phyloP scores from a whole-genome alignment of 2,888 invertebrate species.

The Pristionchus maxplancki region DNA sequence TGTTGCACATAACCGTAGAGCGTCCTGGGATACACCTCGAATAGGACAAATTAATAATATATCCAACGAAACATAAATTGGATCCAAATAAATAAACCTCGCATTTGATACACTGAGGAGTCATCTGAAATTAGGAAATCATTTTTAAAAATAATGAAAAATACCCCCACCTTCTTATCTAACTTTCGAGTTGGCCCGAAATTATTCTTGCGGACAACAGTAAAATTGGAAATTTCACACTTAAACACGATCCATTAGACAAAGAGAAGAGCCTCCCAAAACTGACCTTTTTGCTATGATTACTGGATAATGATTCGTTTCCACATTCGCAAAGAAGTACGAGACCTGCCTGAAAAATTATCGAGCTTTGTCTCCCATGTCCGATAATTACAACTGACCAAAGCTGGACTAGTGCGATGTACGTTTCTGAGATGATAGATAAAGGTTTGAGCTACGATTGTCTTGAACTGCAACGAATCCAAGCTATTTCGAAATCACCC shows the following conservation, averaged over 20 bases:
- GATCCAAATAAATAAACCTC: background rate
- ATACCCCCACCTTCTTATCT: background rate
- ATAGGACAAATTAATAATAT: too few species aligned
- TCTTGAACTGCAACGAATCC: background rate
- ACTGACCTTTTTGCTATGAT: background rate
- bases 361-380: background rate
- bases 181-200: background rate
- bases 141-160: background rate
- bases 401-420: background rate
- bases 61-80: too few species aligned
- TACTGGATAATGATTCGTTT: background rate
- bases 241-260: background rate
- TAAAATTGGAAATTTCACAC: background rate
- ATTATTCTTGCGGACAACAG: background rate
- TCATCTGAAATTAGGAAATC: background rate
- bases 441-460: background rate
- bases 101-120: background rate
- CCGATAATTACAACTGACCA: background rate
- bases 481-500: too few species aligned
- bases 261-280: background rate
- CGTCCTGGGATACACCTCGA: background rate
- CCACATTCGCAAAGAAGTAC: background rate
- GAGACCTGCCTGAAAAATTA: background rate
- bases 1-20: background rate
- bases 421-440: background rate